Evolutionary conservation across 2,888 invertebrate genomes (phyloP).

Genomic region (Helleia helle): DNA sequence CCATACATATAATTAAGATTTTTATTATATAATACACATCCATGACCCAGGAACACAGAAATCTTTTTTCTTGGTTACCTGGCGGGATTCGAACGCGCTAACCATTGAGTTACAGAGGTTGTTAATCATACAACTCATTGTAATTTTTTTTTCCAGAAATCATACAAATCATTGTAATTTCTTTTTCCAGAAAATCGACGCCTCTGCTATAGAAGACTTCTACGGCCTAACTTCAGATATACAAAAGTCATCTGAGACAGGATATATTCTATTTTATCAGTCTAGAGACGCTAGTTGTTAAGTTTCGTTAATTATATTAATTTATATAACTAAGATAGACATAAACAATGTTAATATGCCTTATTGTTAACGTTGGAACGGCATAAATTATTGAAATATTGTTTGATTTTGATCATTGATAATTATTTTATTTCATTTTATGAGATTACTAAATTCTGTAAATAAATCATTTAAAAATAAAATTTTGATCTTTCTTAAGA

Average conservation of each 20-base stretch:
- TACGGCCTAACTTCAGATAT: slow-evolving; percentile 98
- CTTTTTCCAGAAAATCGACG: slow-evolving; percentile 93
- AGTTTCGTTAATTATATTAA: slow-evolving; percentile 57
- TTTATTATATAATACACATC: no score
- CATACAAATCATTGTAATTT: no score
- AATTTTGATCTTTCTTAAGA: slow-evolving; percentile 43
- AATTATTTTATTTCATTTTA: slow-evolving; percentile 37
- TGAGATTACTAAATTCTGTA: slow-evolving; percentile 53
- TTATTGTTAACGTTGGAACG: slow-evolving; percentile 64
- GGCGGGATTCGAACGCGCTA: no score
- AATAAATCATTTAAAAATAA: slow-evolving; percentile 58
- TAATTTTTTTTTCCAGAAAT: no score
- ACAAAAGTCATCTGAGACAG: slow-evolving; percentile 99
- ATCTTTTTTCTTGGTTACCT: no score
- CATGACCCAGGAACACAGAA: no score
- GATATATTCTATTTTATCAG: slow-evolving; percentile 99
- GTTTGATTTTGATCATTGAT: slow-evolving; percentile 46
- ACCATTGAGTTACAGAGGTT: no score
- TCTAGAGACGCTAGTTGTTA: slow-evolving; percentile 85
- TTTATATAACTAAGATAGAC: slow-evolving; percentile 59
- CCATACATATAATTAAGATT: no score
- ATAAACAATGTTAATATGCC: slow-evolving; percentile 60
- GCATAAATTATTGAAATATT: slow-evolving; percentile 60
- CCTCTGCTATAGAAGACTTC: slow-evolving; percentile 99
- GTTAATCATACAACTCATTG: no score